Conservation (phyloP, 1,140 invertebrate species). For the Drosophila virilis region DNA sequence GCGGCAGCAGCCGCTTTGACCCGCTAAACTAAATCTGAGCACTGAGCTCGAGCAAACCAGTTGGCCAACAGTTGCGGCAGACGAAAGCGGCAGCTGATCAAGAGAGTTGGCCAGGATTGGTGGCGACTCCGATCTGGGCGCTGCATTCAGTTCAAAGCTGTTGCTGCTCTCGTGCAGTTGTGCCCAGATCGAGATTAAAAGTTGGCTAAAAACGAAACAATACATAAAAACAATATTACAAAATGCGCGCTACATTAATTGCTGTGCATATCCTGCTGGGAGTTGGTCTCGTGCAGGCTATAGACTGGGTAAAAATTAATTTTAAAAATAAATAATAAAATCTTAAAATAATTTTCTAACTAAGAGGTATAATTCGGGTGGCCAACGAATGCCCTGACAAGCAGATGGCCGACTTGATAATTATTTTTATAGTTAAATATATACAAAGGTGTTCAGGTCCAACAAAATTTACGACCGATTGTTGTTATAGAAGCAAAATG, state of each 20-base stretch:
- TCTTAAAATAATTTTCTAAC: not conserved
- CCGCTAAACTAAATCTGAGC: constrained; percentile 70
- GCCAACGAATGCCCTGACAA: too few relatives aligned
- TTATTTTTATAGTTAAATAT: too few relatives aligned
- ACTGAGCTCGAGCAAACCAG: constrained; percentile 56
- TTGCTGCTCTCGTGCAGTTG: constrained; percentile 73
- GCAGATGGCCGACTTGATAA: too few relatives aligned
- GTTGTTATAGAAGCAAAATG: too few relatives aligned
- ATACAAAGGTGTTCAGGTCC: too few relatives aligned
- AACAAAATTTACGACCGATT: too few relatives aligned
- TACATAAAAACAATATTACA: not conserved
- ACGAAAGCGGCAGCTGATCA: constrained; percentile 36
- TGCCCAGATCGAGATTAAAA: constrained; percentile 38
- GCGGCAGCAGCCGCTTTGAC: constrained; percentile 46
- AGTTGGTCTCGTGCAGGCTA: constrained; percentile 34
- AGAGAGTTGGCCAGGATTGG: constrained; percentile 50
- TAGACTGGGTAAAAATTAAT: constrained; percentile 47
- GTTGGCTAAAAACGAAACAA: not conserved
- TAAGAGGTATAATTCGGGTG: too few relatives aligned
- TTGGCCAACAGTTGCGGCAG: constrained; percentile 63
- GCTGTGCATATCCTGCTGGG: constrained; percentile 58
- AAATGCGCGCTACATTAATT: constrained; percentile 35
- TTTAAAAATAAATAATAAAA: not conserved
- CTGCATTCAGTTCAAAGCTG: constrained; percentile 68
- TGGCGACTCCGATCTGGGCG: constrained; percentile 31